These are phyloP conservation scores for Thalassarche chlororhynchos DNA, from an alignment of 2,113 vertebrate genomes.

Conservation along the genomic window DNA sequence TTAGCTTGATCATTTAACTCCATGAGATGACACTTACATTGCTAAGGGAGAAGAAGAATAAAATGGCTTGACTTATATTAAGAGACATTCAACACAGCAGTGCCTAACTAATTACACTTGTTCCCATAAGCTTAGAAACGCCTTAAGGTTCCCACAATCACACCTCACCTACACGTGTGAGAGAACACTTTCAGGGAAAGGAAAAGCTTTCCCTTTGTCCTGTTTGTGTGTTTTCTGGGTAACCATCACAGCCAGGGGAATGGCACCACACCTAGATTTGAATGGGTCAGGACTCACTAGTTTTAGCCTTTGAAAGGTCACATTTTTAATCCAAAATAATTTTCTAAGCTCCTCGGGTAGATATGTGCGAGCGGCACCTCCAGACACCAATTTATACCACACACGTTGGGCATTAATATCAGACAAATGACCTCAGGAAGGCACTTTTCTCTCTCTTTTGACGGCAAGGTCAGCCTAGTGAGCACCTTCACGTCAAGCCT, in stretches of 20 bases:
- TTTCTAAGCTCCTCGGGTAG: background rate
- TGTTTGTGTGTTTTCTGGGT: background rate
- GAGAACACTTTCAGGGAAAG: background rate
- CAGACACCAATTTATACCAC: background rate
- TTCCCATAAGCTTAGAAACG: background rate
- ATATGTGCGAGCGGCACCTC: fast-evolving
- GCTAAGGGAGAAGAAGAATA: background rate
- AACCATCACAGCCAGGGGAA: fast-evolving
- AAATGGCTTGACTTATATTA: background rate
- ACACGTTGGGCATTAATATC: fast-evolving
- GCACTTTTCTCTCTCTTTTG: background rate
- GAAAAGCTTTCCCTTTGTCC: background rate
- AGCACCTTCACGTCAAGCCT: background rate
- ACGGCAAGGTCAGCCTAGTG: background rate
- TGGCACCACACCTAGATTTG: background rate
- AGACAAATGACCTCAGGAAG: background rate
- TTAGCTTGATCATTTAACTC: background rate
- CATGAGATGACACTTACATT: background rate
- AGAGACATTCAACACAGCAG: background rate
- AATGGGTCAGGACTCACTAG: background rate
- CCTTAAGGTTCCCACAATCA: background rate
- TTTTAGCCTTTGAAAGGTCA: background rate
- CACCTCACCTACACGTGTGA: background rate
- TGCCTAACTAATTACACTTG: background rate
- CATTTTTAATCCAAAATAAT: background rate